Conservation (phyloP, 2,888 invertebrate species). For the Ommatoiulus sabulosus region DNA sequence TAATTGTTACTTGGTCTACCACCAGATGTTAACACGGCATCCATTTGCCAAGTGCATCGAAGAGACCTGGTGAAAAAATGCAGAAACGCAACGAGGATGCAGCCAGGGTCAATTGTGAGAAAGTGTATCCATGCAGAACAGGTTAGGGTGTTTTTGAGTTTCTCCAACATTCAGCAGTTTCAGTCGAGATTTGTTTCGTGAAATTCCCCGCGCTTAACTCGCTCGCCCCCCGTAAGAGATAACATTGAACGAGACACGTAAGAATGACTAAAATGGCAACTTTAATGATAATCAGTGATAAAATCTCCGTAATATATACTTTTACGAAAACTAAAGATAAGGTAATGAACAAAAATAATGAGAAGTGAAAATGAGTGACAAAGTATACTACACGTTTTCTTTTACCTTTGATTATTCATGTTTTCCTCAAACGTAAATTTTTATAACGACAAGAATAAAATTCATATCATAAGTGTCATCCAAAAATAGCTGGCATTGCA, state of each 20-base stretch:
- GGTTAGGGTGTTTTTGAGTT: background rate
- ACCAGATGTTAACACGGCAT: too few species aligned
- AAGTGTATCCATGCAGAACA: background rate
- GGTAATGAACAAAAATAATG: slow-evolving; percentile 1
- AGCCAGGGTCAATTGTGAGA: background rate
- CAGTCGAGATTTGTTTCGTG: background rate
- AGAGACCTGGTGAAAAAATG: background rate
- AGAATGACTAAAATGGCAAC: slow-evolving; percentile 11
- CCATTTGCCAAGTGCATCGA: background rate
- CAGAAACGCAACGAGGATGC: slow-evolving; percentile 7
- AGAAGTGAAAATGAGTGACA: slow-evolving; percentile 10
- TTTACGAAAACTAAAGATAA: background rate
- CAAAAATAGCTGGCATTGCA: background rate
- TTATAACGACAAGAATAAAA: slow-evolving; percentile 19
- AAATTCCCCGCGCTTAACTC: background rate
- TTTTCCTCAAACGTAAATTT: background rate
- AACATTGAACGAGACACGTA: background rate
- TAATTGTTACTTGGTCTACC: too few species aligned
- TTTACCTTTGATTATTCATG: slow-evolving; percentile 19
- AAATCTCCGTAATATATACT: background rate
- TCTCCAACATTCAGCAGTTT: background rate
- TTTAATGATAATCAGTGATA: slow-evolving; percentile 4
- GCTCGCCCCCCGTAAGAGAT: background rate
- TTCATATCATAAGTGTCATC: slow-evolving; percentile 1
- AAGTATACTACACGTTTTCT: slow-evolving; percentile 10